Conservation (phyloP, 2,113 vertebrate genomes). For the Athene noctua region DNA sequence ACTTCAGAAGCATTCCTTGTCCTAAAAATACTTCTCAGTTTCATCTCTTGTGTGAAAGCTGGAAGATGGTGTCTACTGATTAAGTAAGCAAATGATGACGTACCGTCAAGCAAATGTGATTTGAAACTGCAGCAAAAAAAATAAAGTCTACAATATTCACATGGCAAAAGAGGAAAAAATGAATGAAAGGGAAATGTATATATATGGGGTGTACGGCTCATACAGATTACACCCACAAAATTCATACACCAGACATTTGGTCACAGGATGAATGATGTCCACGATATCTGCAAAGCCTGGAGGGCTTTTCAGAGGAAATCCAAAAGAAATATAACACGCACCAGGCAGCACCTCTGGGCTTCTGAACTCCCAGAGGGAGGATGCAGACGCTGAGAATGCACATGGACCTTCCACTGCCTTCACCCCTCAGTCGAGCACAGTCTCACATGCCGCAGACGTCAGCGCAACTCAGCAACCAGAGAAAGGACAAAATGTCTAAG, state of each 20-base stretch:
- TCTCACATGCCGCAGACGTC: accelerated
- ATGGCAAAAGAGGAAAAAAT: not conserved
- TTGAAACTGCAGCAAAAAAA: not conserved
- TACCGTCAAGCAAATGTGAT: not conserved
- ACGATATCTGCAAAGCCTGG: not conserved
- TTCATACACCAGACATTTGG: not conserved
- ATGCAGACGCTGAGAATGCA: not conserved
- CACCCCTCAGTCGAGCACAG: not conserved
- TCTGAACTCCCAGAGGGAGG: not conserved
- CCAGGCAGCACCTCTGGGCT: not conserved
- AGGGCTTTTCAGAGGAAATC: not conserved
- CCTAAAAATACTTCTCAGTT: not conserved
- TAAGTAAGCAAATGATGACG: not conserved
- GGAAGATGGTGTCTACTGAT: not conserved
- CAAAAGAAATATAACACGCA: not conserved
- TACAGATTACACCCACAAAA: not conserved
- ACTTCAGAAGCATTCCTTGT: not conserved
- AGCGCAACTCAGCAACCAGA: not conserved
- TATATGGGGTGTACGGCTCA: not conserved
- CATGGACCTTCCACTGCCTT: too few species aligned
- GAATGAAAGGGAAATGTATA: not conserved
- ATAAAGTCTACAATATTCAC: not conserved
- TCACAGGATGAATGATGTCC: not conserved
- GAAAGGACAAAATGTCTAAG: accelerated
- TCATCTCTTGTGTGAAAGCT: not conserved